Base-by-base conservation (phyloP, 2,797 vertebrate genomes). In the Acestrorhynchus altus region DNA sequence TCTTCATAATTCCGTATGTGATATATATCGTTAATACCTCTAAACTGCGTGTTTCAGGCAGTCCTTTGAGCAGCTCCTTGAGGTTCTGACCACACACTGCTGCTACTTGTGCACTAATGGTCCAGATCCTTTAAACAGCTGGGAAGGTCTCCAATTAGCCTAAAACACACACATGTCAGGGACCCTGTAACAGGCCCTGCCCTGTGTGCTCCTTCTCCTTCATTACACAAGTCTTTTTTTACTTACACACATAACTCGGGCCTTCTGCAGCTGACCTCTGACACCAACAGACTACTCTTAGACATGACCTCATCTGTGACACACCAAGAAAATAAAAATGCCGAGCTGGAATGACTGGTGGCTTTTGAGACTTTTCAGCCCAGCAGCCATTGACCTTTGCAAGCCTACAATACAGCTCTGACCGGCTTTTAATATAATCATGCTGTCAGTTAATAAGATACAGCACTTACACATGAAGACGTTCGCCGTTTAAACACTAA, bases 111-210 rank as follows among this genome's bases (percentile, higher is more conserved):
- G 87, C 89, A 90, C 87, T 77, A 79, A 57, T 67, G 26, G 40
- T 80, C 72, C 77, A 66, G 77, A 1, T 76, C 87, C 86, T 81
- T 71, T 49, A 85, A 81, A 83, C 81, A 83, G 85, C 87, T 85
- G 84, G 83, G 16, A 8, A 60, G 86, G 83, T 70, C 87, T 87
- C 90, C 89, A 90, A 91, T 92, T 92, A 91, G 90, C 82, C 76
- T 26, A 67, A 78, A 80, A 78, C 56, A 79, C 89, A 90, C 86
- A 89, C 88, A 87, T 84, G 84, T 86, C 84, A 84, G 83, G 84
- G 82, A 86, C 86, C 82, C 79, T 72, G 46, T 76, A 89, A 88
- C 87, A 81, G 80, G 76, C 86, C 85, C 54, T 64, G 16, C 31
- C 40, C 68, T 42, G 44, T 26, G 49, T 77, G 77, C 22, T 72